Conservation (phyloP, 2,888 invertebrate species). For the Euphydryas editha region DNA sequence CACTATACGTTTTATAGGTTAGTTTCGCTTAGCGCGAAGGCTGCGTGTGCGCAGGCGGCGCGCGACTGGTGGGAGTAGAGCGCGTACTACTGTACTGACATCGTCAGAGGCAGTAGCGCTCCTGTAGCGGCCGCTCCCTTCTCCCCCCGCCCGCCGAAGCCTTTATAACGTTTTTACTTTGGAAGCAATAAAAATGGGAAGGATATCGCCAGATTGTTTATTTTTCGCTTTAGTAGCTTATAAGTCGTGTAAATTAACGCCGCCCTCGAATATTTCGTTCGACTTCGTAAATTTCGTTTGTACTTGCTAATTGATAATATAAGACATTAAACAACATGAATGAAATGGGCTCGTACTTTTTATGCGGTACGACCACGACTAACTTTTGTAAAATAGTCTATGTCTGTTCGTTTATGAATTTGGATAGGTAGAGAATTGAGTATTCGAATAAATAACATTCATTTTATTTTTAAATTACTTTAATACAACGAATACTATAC, state of each 20-base stretch:
- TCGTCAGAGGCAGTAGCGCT: conserved; percentile 80
- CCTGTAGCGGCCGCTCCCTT: conserved; percentile 61
- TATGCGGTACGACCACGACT: background rate
- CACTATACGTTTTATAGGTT: conserved; percentile 45
- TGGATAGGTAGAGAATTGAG: background rate
- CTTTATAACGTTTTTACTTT: conserved; percentile 74
- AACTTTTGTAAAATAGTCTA: background rate
- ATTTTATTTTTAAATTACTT: conserved; percentile 53
- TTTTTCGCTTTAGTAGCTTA: conserved; percentile 81
- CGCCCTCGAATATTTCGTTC: conserved; percentile 61
- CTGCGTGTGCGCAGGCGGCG: conserved; percentile 75
- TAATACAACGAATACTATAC: conserved; percentile 80
- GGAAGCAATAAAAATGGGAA: conserved; percentile 78
- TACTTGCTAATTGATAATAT: conserved; percentile 61
- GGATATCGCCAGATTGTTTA: conserved; percentile 78
- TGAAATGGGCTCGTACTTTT: background rate
- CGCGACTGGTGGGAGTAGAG: conserved; percentile 75
- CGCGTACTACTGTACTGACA: conserved; percentile 76
- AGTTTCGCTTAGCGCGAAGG: conserved; percentile 55
- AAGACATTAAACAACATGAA: conserved; percentile 9
- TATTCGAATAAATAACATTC: conserved; percentile 35
- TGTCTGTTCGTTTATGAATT: background rate
- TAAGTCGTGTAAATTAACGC: conserved; percentile 80
- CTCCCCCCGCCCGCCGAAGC: conserved; percentile 59
- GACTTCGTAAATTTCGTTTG: conserved; percentile 64